Conservation (phyloP, 2,113 vertebrate genomes). For the Peromyscus maniculatus region DNA sequence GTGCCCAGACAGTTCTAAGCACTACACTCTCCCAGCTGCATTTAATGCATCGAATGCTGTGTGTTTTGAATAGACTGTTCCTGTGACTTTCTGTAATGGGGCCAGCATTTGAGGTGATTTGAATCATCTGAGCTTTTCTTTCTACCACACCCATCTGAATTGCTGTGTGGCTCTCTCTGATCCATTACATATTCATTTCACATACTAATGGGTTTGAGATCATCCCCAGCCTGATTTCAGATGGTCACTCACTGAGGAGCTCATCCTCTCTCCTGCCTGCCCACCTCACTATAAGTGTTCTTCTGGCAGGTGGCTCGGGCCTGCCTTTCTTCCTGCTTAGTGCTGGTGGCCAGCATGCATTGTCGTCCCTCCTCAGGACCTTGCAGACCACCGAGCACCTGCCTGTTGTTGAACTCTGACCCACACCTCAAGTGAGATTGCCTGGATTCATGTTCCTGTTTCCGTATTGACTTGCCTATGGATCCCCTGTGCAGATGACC, state of each 20-base stretch:
- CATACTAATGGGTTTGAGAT: background rate
- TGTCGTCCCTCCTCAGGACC: background rate
- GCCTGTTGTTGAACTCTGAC: background rate
- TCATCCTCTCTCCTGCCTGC: too few relatives aligned
- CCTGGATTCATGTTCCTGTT: background rate
- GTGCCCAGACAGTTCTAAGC: background rate
- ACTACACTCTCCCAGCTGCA: background rate
- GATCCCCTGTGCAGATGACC: background rate
- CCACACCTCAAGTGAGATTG: too few relatives aligned
- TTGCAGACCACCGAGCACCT: background rate
- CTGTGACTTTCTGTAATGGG: constrained; percentile 25
- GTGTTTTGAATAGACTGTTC: background rate
- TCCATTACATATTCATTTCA: background rate
- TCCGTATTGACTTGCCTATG: background rate
- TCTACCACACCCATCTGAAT: background rate
- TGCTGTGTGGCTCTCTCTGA: background rate
- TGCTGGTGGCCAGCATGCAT: background rate
- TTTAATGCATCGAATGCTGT: background rate
- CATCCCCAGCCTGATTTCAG: background rate
- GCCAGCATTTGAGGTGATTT: constrained; percentile 3
- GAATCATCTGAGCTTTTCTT: constrained; percentile 35
- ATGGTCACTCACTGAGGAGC: background rate
- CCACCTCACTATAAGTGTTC: background rate
- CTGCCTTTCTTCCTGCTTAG: background rate
- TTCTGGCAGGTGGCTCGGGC: background rate